These are phyloP conservation scores for Cactoblastis cactorum DNA, from an alignment of 2,888 invertebrate species.

Conservation along the genomic window DNA sequence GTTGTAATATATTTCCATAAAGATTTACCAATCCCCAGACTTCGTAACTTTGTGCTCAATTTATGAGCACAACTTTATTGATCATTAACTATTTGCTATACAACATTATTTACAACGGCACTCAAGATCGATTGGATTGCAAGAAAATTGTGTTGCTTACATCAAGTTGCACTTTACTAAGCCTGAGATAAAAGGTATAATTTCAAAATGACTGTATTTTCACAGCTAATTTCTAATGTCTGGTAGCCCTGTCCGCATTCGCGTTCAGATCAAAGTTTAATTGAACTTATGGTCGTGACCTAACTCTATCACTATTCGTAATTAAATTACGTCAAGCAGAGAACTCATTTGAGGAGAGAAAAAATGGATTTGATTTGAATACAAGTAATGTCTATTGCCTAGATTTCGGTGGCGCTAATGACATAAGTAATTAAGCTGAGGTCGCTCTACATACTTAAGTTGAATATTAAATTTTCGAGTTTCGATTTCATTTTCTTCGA, in stretches of 20 bases:
- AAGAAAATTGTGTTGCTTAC: not conserved
- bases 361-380: no score
- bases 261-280: slow-evolving; percentile 6
- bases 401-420: no score
- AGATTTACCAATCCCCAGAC: slow-evolving; percentile 1
- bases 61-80: slow-evolving; percentile 6
- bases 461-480: no score
- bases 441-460: no score
- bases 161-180: not conserved
- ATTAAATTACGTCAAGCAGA: not conserved
- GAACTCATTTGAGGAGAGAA: no score
- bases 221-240: not conserved
- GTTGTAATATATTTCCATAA: slow-evolving; percentile 4
- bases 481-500: no score
- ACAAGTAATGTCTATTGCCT: no score
- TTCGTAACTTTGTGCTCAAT: slow-evolving; percentile 6
- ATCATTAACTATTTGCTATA: slow-evolving; percentile 9
- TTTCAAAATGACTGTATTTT: not conserved
- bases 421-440: no score
- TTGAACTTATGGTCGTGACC: slow-evolving; percentile 8
- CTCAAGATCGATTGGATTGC: not conserved
- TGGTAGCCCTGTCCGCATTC: not conserved
- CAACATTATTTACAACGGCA: slow-evolving; percentile 5
- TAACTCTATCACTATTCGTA: not conserved
- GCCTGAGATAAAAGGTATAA: no score